Percentiles rank a stretch among this genome's conserved stretches.
Conservation (phyloP, 2,113 vertebrate genomes). For the Typhlomys cinereus region DNA sequence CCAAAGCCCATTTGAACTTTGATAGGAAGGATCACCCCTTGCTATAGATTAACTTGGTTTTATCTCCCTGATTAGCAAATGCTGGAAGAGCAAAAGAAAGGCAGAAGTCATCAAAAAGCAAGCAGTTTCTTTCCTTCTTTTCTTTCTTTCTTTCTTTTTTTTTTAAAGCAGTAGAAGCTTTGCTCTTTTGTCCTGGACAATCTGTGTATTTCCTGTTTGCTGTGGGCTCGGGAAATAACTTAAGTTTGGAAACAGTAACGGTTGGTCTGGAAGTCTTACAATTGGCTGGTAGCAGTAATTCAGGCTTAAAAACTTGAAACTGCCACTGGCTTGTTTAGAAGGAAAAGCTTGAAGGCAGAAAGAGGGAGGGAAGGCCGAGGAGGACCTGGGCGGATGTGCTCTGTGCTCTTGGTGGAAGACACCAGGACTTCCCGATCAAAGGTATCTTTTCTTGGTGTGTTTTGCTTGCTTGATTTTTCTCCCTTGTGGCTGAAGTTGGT, state of each 20-base stretch:
- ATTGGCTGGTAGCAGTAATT: constrained; percentile 1
- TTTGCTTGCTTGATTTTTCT: not conserved
- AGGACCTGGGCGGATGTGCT: not conserved
- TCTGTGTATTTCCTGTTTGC: constrained; percentile 66
- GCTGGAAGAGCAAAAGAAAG: not conserved
- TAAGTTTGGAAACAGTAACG: constrained; percentile 73
- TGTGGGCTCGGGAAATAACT: constrained; percentile 75
- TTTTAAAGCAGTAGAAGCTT: not conserved
- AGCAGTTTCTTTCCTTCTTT: too few species aligned
- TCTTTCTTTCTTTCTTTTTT: constrained; percentile 42
- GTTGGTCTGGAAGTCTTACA: constrained; percentile 4
- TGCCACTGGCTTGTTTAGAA: constrained; percentile 4
- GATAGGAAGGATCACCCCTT: not conserved
- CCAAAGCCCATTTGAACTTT: not conserved
- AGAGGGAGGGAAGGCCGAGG: not conserved
- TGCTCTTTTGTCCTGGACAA: constrained; percentile 44
- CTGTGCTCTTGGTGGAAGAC: constrained; percentile 12
- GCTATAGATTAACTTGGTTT: not conserved
- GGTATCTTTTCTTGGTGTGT: constrained; percentile 65
- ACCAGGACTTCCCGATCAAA: constrained; percentile 62
- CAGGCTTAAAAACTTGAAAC: not conserved
- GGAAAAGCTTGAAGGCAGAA: not conserved
- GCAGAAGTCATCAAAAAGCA: constrained; percentile 20
- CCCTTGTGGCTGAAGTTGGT: not conserved
- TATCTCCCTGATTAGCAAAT: not conserved